These are phyloP conservation scores for Pseudolycoriella hygida DNA, from an alignment of 2,888 invertebrate species.

Conservation along the genomic window DNA sequence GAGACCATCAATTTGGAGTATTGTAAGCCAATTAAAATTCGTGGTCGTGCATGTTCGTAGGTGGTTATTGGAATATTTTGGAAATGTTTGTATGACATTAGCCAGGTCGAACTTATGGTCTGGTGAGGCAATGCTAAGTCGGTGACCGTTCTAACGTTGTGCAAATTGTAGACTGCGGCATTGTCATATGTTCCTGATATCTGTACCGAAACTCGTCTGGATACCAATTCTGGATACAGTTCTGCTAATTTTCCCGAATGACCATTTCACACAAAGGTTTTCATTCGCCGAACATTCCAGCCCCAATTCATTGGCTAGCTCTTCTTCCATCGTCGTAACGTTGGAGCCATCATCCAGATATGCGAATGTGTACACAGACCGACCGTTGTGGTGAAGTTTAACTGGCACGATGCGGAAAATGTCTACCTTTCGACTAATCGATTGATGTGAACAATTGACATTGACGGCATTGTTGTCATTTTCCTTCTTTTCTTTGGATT, in stretches of 20 bases:
- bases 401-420: not conserved
- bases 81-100: not conserved
- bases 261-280: not conserved
- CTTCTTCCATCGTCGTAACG: not conserved
- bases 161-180: not conserved
- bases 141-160: not conserved
- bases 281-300: not conserved
- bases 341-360: not conserved
- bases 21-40: slow-evolving; percentile 7
- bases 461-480: not conserved
- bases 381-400: not conserved
- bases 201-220: not conserved
- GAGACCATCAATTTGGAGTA: slow-evolving; percentile 6
- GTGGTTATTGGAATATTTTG: not conserved
- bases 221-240: not conserved
- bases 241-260: not conserved
- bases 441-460: not conserved
- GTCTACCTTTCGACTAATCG: not conserved
- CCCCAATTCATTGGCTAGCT: not conserved
- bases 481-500: not conserved
- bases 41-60: slow-evolving; percentile 1
- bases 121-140: not conserved
- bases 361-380: not conserved
- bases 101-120: not conserved
- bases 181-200: not conserved